phyloP scores from a whole-genome alignment of 2,113 vertebrate genomes.

The Narcine bancroftii region DNA sequence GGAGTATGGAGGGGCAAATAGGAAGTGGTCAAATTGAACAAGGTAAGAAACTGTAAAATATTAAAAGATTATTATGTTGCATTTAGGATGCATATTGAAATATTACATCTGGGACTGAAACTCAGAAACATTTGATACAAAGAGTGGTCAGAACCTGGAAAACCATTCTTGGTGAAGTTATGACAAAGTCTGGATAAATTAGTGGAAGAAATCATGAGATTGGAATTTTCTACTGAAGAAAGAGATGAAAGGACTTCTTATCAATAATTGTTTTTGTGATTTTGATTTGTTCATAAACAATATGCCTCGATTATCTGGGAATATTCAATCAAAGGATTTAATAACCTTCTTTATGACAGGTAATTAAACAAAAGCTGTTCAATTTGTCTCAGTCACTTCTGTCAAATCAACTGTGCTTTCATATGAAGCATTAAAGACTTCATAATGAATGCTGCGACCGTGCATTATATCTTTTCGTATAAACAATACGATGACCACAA shows the following conservation, averaged over 20 bases:
- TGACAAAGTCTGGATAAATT: not conserved
- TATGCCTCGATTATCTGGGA: not conserved
- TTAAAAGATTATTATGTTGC: not conserved
- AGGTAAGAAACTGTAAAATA: not conserved
- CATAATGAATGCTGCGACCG: not conserved
- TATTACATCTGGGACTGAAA: not conserved
- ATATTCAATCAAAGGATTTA: not conserved
- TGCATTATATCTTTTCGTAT: not conserved
- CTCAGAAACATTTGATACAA: not conserved
- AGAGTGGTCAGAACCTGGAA: not conserved
- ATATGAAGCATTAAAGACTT: not conserved
- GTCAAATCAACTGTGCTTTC: not conserved
- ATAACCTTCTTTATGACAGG: not conserved
- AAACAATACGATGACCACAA: not conserved
- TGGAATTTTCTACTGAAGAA: not conserved
- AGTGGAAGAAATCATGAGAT: not conserved
- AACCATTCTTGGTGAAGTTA: not conserved
- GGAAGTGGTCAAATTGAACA: not conserved
- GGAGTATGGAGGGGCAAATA: too few species aligned
- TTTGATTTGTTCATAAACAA: not conserved
- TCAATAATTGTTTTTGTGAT: not conserved
- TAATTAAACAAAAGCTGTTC: not conserved
- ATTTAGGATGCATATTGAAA: not conserved
- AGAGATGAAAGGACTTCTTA: not conserved
- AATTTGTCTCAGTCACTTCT: constrained; percentile 1